A percentile compares a stretch with the other conserved stretches of the same genome.
Evolutionary conservation across 2,888 invertebrate species (phyloP).

Genomic region (Empis livida): DNA sequence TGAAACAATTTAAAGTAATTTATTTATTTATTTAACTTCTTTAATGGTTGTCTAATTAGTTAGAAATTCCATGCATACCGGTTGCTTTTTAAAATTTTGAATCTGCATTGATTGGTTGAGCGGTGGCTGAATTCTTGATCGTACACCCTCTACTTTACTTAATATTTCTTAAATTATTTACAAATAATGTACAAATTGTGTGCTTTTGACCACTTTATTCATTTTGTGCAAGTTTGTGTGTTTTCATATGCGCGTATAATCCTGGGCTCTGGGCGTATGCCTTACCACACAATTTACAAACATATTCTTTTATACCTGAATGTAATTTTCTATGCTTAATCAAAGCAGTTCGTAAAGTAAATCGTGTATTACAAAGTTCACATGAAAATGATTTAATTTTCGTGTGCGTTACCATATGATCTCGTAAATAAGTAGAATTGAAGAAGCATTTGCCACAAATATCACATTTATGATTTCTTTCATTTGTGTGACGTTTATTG

Average conservation of each 20-base stretch:
- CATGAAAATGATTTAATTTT: constrained; percentile 9
- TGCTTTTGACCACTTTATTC: background rate
- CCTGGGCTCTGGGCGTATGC: constrained; percentile 30
- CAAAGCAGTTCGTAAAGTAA: constrained; percentile 24
- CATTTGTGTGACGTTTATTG: background rate
- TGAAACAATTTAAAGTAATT: no score
- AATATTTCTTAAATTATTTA: no score
- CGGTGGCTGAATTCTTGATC: no score
- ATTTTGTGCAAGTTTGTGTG: constrained; percentile 17
- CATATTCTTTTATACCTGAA: constrained; percentile 24
- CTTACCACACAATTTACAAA: constrained; percentile 26
- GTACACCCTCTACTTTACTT: no score
- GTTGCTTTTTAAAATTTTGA: no score
- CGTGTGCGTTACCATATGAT: background rate
- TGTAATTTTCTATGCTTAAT: constrained; percentile 27
- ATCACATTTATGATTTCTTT: background rate
- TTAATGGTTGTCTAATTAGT: no score
- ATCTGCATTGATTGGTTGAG: no score
- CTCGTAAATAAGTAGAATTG: background rate
- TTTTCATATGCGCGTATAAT: constrained; percentile 30
- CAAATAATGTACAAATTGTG: no score
- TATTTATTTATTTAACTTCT: no score
- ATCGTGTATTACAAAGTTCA: constrained; percentile 22
- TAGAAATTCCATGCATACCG: no score
- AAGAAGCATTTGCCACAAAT: background rate